phyloP scores from a whole-genome alignment of 2,113 vertebrate genomes.

The Lampris incognitus region DNA sequence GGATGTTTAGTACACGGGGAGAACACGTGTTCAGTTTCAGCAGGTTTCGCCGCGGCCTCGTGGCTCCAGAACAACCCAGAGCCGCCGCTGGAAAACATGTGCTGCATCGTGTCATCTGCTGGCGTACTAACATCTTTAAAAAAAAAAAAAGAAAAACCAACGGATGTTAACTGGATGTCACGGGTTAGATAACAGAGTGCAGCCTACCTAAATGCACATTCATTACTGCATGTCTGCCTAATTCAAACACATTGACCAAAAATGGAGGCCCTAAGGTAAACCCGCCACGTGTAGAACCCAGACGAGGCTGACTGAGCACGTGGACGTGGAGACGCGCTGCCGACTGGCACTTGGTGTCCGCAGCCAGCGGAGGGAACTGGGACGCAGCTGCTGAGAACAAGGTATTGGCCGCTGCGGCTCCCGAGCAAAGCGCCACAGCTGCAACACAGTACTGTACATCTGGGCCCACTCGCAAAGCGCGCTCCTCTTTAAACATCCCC shows the following conservation, averaged over 20 bases:
- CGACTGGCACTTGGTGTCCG: conserved; percentile 69
- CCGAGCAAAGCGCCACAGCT: conserved; percentile 49
- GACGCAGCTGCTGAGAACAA: conserved; percentile 60
- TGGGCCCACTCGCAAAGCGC: conserved; percentile 16
- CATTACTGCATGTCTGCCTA: conserved; percentile 52
- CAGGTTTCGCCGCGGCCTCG: conserved; percentile 40
- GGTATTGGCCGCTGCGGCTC: conserved; percentile 31
- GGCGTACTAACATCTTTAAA: conserved; percentile 41
- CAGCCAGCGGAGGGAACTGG: conserved; percentile 22
- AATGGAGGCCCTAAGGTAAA: conserved; percentile 56
- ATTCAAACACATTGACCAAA: conserved; percentile 55
- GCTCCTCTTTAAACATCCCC: neutral
- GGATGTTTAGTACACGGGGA: conserved; percentile 33
- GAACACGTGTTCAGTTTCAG: conserved; percentile 16
- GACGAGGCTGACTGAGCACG: conserved; percentile 61
- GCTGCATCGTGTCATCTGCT: conserved; percentile 20
- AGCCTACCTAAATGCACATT: conserved; percentile 47
- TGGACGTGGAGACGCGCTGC: conserved; percentile 60
- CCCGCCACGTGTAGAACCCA: conserved; percentile 52
- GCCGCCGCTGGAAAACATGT: conserved; percentile 45
- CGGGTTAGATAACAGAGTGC: conserved; percentile 34
- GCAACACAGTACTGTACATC: conserved; percentile 48
- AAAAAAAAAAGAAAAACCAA: neutral
- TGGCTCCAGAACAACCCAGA: conserved; percentile 32
- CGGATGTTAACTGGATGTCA: conserved; percentile 6